Evolutionary conservation across 2,797 vertebrate genomes (phyloP).

Genomic region (Esox lucius): DNA sequence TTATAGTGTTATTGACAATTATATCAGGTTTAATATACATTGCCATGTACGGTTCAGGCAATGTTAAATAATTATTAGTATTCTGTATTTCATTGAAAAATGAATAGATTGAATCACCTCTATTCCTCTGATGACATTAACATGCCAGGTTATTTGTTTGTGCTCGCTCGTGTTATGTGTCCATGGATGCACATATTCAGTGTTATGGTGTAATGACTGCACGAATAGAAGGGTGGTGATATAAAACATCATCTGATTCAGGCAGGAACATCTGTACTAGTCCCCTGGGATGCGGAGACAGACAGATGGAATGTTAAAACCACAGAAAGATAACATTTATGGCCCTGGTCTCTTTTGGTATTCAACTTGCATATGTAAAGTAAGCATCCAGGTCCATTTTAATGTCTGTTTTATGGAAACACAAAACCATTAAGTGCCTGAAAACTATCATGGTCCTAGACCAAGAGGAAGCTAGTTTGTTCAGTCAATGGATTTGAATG

Average conservation of each 20-base stretch:
- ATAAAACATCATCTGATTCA: conserved; percentile 12
- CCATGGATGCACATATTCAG: neutral
- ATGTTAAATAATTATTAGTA: conserved; percentile 11
- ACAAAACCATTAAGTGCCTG: neutral
- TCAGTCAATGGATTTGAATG: neutral
- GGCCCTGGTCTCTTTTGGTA: neutral
- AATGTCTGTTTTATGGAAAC: conserved; percentile 3
- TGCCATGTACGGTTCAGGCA: neutral
- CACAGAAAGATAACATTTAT: conserved; percentile 5
- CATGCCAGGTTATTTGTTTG: neutral
- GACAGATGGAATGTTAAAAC: conserved; percentile 1
- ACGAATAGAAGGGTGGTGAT: neutral
- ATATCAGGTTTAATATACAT: neutral
- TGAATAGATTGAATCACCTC: neutral
- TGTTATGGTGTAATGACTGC: neutral
- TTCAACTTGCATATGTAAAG: neutral
- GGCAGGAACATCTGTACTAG: conserved; percentile 3
- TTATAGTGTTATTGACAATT: conserved; percentile 2
- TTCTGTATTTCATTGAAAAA: neutral
- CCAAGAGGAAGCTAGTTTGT: neutral
- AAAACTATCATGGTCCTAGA: neutral
- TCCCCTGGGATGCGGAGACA: conserved; percentile 1
- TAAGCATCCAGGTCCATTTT: neutral
- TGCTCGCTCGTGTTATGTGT: neutral
- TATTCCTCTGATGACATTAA: conserved; percentile 4